Conservation (phyloP, 2,888 invertebrate species). For the Apocheima hispidaria region DNA sequence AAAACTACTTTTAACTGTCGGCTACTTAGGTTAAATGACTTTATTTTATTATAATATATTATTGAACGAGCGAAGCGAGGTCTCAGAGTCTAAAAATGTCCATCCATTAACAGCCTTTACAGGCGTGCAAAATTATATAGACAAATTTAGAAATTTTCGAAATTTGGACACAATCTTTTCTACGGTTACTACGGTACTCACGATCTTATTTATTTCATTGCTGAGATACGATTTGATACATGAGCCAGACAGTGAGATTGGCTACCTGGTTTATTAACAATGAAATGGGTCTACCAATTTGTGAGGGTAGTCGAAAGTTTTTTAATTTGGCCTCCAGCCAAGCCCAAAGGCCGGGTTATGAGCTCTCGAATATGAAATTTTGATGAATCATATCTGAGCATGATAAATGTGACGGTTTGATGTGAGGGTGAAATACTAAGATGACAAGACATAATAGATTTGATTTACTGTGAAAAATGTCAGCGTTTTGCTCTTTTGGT, state of each 20-base stretch:
- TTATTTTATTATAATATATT: too few relatives aligned
- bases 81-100: too few relatives aligned
- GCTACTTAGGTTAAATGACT: too few relatives aligned
- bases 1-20: too few relatives aligned
- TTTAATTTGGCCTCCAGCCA: slow-evolving; percentile 55
- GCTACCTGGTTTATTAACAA: slow-evolving; percentile 11
- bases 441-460: not conserved
- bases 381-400: slow-evolving; percentile 33
- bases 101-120: too few relatives aligned
- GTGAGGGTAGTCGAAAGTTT: slow-evolving; percentile 43
- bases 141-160: too few relatives aligned
- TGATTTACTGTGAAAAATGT: not conserved
- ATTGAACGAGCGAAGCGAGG: too few relatives aligned
- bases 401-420: slow-evolving; percentile 22
- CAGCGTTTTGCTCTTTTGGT: not conserved
- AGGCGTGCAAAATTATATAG: too few relatives aligned
- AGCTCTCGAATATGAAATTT: slow-evolving; percentile 29
- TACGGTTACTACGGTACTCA: too few relatives aligned
- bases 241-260: not conserved
- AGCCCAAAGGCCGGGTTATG: slow-evolving; percentile 16
- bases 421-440: slow-evolving; percentile 2
- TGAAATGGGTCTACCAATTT: slow-evolving; percentile 9
- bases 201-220: not conserved
- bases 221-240: not conserved
- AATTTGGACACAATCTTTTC: too few relatives aligned